Evolutionary conservation across 2,888 invertebrate species (phyloP), one percentile per base, ranked within the genome.

Genomic region (Xestobium rufovillosum): DNA sequence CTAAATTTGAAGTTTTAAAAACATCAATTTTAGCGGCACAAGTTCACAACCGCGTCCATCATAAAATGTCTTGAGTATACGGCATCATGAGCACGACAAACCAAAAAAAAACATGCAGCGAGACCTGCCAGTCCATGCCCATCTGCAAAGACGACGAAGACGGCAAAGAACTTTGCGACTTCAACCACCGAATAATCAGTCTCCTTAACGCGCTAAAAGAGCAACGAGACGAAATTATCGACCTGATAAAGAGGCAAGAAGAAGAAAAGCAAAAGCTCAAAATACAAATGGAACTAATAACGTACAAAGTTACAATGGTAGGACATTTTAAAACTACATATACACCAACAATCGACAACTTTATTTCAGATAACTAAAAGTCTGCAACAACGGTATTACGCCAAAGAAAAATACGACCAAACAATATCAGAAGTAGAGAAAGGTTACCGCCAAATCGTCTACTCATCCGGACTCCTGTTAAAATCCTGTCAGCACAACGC

Each of bases 341-440:
- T 12, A 8, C 10, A 28, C n/a, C 6, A 8, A 28, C 23, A 8
- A n/a, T 9, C n/a, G n/a, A n/a, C 4, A 28, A 10, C 10, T 8
- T 10, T 28, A 8, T 34, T 38, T 10, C 26, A 41, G 41, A 35
- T 41, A 4, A 31, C 29, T 26, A 38, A 38, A 23, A 41, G 41
- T 28, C 29, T 41, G 8, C 17, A n/a, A 4, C 35, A 34, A 15
- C 26, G 41, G 31, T 14, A n/a, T 2, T 3, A 26, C 10, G 38
- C 35, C n/a, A 10, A 31, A 10, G 13, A 16, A 12, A n/a, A 26
- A n/a, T 41, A 38, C 12, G 41, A 41, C 16, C 10, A 34, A n/a
- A 41, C 41, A 8, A 26, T 41, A 27, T 14, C 15, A 17, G 38
- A 41, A 16, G 17, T 38, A 3, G 41, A 41, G 11, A 28, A 41